Base-by-base conservation (phyloP, 2,888 invertebrate genomes). In the Lasioglossum lativentre region DNA sequence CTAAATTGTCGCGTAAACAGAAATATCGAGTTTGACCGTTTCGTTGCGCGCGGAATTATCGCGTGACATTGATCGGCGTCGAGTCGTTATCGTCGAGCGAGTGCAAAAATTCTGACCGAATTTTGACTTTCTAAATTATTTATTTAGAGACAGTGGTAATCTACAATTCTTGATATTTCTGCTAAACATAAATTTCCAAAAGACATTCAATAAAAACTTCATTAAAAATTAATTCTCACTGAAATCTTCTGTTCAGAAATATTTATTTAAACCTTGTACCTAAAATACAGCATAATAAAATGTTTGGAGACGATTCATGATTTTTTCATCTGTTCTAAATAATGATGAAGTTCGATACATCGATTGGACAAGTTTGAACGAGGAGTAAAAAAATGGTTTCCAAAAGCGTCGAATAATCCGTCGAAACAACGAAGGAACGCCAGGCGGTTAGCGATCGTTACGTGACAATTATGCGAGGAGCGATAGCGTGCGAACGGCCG, bases 401-500 rank as follows among this genome's bases (percentile, higher is more conserved):
- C 38, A 38, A 73, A 75, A 80, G 30, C 45, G n/a, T 40, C 56
- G 12, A 38, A 38, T 40, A 70, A 40, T n/a, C 70, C 34, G 66
- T 40, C 40, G n/a, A 27, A 4, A 23, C 45, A 52, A n/a, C 71
- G 47, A 42, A 45, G 45, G 70, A 34, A 16, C 66, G 66, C 30
- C 6, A n/a, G 10, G 47, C 73, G 38, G 77, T 84, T 84, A 63
- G 71, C 71, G 85, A 27, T 23, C 74, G 76, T 63, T 63, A 40
- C 12, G 74, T 74, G 59, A 74, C 40, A 79, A 73, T 77, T 80
- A 80, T 47, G 27, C 47, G 14, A 30, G 70, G 34, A 68, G 6
- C 74, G 42, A 52, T 71, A 66, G 14, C 27, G 45, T 40, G 77
- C 70, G 70, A 80, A 86, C 74, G 80, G 75, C 78, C 74, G 63